These are phyloP conservation scores for Aramus guarauna DNA, from an alignment of 2,113 vertebrate genomes.

Conservation along the genomic window DNA sequence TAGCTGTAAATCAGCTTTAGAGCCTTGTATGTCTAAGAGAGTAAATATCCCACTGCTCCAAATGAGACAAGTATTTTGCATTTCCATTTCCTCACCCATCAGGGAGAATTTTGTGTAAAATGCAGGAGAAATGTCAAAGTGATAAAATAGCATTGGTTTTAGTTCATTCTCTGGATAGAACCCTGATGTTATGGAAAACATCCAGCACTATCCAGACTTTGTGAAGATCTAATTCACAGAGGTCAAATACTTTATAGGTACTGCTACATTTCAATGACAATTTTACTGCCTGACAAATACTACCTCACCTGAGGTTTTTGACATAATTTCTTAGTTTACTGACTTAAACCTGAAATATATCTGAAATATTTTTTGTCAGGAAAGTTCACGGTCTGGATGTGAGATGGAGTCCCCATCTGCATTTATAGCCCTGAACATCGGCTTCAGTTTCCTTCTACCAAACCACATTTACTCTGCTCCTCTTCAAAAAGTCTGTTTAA, in stretches of 20 bases:
- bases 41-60: constrained; percentile 13
- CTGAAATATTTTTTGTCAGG: not conserved
- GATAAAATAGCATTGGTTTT: not conserved
- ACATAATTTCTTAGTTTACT: not conserved
- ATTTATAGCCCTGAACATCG: not conserved
- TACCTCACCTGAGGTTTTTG: not conserved
- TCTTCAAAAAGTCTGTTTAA: not conserved
- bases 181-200: not conserved
- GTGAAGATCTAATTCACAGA: not conserved
- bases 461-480: not conserved
- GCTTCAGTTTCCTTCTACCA: not conserved
- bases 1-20: constrained; percentile 38
- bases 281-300: not conserved
- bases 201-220: not conserved
- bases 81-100: constrained; percentile 29
- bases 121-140: not conserved
- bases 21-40: not conserved
- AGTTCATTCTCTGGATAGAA: not conserved
- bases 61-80: constrained; percentile 13
- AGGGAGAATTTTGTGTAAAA: constrained; percentile 21
- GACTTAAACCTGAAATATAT: not conserved
- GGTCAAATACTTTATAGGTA: not conserved
- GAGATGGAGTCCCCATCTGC: not conserved
- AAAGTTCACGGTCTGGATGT: not conserved
- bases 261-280: not conserved